Base-by-base conservation (phyloP, 2,888 invertebrate species). In the Heliconius charithonia region DNA sequence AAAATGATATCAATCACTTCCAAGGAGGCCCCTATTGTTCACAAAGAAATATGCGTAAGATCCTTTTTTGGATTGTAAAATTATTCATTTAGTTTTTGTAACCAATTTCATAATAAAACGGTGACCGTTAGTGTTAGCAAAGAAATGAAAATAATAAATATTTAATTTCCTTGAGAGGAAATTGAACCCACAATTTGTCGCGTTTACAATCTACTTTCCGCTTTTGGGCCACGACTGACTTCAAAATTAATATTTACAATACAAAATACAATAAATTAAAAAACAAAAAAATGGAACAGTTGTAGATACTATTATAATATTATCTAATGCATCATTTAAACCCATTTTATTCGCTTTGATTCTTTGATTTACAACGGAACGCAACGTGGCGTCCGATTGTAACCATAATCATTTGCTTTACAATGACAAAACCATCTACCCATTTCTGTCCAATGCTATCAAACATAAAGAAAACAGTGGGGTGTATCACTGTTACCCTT, bases 361-460 rank as follows among this genome's bases (percentile, higher is more conserved):
- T 83, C 81, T 80, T 78, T 85, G 82, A 84, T 83, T 82, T 84
- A 83, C 81, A 88, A 91, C 90, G 90, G 90, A 90, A 88, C 92
- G 87, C 94, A 89, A 91, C 93, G 91, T 93, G 94, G 90, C 90
- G 91, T 91, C 91, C 88, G 80, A 85, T 88, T 87, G 92, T 93
- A 89, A 92, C 91, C 92, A 92, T 93, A 91, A 93, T 91, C 93
- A 92, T 94, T 94, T 91, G 92, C 90, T 89, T 90, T 86, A 93
- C 92, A 93, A 94, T 92, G 91, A 90, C 88, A 88, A 87, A 86
- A 88, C 88, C 89, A 88, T 91, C 88, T 90, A 90, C 89, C 91
- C 91, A 92, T 92, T 92, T 87, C 86, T 89, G 87, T 87, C 86
- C 90, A 92, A 94, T 94, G 93, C 92, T 89, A 90, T 89, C 89